Evolutionary conservation across 64 coral and sea anemone species (phyloP).

Genomic region (Actinia equina): DNA sequence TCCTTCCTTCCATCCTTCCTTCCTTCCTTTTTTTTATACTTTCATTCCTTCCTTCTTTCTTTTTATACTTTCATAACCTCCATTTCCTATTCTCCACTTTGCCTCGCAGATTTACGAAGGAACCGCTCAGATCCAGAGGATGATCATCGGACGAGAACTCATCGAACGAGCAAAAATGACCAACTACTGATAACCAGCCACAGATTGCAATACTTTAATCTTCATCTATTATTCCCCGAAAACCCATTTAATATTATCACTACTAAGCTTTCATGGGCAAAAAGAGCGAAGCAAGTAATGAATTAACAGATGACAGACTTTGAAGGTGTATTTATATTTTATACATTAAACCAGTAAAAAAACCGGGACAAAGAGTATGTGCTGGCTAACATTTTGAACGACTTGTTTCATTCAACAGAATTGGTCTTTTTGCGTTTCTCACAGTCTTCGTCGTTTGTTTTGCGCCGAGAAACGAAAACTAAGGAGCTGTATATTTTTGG

Average conservation of each 20-base stretch:
- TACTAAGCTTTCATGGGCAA: too few relatives aligned
- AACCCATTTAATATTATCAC: too few relatives aligned
- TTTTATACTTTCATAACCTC: not conserved
- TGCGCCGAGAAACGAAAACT: too few relatives aligned
- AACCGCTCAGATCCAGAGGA: slow-evolving; percentile 93
- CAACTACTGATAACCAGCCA: not conserved
- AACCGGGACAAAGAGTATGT: not conserved
- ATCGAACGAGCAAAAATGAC: slow-evolving; percentile 85
- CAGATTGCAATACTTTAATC: too few relatives aligned
- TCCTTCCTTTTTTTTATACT: not conserved
- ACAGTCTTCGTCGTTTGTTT: too few relatives aligned
- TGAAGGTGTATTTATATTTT: not conserved
- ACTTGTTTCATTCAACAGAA: too few relatives aligned
- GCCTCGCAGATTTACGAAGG: slow-evolving; percentile 87
- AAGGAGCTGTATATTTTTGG: too few relatives aligned
- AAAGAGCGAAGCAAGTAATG: not conserved
- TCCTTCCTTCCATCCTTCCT: not conserved
- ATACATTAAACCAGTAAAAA: not conserved
- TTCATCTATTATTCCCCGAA: too few relatives aligned
- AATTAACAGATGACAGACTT: not conserved
- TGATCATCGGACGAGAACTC: slow-evolving; percentile 91
- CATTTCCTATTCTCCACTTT: not conserved
- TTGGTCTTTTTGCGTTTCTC: too few relatives aligned
- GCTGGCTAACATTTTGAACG: too few relatives aligned
- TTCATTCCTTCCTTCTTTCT: not conserved